These are phyloP conservation scores for Blomia tropicalis DNA, from an alignment of 2,888 invertebrate species.

Conservation along the genomic window DNA sequence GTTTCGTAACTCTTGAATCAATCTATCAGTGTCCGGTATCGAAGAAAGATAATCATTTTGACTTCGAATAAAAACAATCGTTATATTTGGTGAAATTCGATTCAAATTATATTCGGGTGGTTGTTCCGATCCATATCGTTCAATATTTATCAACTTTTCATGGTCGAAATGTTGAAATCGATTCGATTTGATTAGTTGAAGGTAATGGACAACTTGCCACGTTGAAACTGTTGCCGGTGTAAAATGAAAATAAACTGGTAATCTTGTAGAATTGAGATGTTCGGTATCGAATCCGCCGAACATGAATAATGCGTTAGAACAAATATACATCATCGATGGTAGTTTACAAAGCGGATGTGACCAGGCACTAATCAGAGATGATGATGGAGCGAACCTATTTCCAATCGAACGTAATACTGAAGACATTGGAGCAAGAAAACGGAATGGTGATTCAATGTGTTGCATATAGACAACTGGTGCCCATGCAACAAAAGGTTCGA, in stretches of 20 bases:
- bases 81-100: background rate
- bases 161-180: slow-evolving; percentile 7
- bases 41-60: background rate
- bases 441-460: slow-evolving; percentile 49
- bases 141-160: background rate
- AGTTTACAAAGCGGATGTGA: slow-evolving; percentile 48
- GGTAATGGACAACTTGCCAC: slow-evolving; percentile 6
- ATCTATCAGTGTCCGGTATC: background rate
- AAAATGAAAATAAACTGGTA: background rate
- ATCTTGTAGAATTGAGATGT: slow-evolving; percentile 47
- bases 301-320: slow-evolving; percentile 55
- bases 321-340: slow-evolving; percentile 38
- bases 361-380: slow-evolving; percentile 45
- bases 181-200: background rate
- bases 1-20: background rate
- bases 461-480: slow-evolving; percentile 48
- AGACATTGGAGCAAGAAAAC: slow-evolving; percentile 35
- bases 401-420: background rate
- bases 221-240: background rate
- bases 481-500: slow-evolving; percentile 36
- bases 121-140: background rate
- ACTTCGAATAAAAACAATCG: background rate
- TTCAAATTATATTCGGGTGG: slow-evolving; percentile 10
- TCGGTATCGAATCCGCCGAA: slow-evolving; percentile 53
- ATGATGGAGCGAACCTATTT: slow-evolving; percentile 48